Base-by-base conservation (phyloP, 2,797 vertebrate genomes). In the Myotis findleyi region DNA sequence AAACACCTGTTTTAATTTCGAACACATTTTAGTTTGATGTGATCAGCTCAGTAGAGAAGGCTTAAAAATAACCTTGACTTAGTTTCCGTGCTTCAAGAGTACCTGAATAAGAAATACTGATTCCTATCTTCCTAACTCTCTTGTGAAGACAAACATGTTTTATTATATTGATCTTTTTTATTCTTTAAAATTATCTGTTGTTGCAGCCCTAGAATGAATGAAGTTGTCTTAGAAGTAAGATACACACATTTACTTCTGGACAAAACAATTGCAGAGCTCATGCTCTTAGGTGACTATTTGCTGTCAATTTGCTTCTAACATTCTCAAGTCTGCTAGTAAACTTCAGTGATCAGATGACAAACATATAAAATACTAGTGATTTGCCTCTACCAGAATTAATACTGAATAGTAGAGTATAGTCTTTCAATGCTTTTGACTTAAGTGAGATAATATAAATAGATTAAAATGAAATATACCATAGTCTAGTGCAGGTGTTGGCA, bases 61-160 rank as follows among this genome's bases (percentile, higher is more conserved):
- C 25, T 83, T 71, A 69, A 75, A 51, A n/a, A 55, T 44, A 86
- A 79, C 13, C 38, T 95, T 77, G 89, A 73, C 66, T 80, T 89
- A 23, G 51, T 23, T 84, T 84, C 53, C 90, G 11, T 71, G 64
- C n/a, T 87, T 49, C 36, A 51, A 25, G 73, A 77, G 2, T 36
- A 44, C 9, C 21, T 92, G 94, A 75, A 11, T 14, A 38, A 33
- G 25, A 93, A 81, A 64, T 88, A n/a, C 3, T 4, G 75, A 69
- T 68, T 92, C 30, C 36, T 62, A 36, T n/a, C n/a, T 92, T 86
- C 33, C n/a, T 41, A 10, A 16, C 73, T 86, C 27, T 2, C 3
- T 93, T 93, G 68, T 83, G 72, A 89, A 76, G 69, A 76, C 49
- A 89, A 20, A 51, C n/a, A 10, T 21, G 7, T 55, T 55, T 80